Evolutionary conservation across 2,797 vertebrate species (phyloP).

Genomic region (Enteromius trimaculatus): DNA sequence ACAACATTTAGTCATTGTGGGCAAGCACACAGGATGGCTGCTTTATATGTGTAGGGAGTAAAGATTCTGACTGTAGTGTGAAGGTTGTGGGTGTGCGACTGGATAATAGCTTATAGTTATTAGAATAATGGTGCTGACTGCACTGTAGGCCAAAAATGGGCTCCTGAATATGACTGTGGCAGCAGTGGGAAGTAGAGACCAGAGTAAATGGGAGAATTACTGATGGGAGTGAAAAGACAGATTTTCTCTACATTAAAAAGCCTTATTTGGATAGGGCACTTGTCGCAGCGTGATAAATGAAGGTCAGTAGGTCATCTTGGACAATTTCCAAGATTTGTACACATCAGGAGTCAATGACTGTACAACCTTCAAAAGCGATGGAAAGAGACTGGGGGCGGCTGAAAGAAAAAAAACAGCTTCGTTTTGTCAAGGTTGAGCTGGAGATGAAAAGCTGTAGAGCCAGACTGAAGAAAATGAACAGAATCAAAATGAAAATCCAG

Average conservation of each 20-base stretch:
- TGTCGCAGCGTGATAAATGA: constrained; percentile 38
- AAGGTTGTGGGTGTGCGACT: constrained; percentile 2
- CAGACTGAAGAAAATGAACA: constrained; percentile 15
- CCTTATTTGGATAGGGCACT: constrained; percentile 8
- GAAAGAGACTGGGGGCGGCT: constrained; percentile 33
- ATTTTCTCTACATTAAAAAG: not conserved
- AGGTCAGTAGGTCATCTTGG: constrained; percentile 46
- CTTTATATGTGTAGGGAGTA: not conserved
- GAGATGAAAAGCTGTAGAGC: constrained; percentile 9
- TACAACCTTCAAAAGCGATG: constrained; percentile 23
- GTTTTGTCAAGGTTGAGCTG: constrained; percentile 36
- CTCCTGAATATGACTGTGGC: not conserved
- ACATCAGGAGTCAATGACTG: constrained; percentile 33
- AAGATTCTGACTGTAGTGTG: not conserved
- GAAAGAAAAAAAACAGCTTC: not conserved
- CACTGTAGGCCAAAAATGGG: not conserved
- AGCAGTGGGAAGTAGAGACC: not conserved
- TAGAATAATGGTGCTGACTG: constrained; percentile 3
- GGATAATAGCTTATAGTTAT: constrained; percentile 4
- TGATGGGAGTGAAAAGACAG: constrained; percentile 4
- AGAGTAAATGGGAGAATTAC: constrained; percentile 30
- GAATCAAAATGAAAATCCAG: constrained; percentile 22
- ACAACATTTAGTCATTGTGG: not conserved
- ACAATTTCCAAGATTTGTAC: constrained; percentile 40
- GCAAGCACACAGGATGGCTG: not conserved